Evolutionary conservation across 2,888 invertebrate genomes (phyloP).

Genomic region (Oscheius sp.): DNA sequence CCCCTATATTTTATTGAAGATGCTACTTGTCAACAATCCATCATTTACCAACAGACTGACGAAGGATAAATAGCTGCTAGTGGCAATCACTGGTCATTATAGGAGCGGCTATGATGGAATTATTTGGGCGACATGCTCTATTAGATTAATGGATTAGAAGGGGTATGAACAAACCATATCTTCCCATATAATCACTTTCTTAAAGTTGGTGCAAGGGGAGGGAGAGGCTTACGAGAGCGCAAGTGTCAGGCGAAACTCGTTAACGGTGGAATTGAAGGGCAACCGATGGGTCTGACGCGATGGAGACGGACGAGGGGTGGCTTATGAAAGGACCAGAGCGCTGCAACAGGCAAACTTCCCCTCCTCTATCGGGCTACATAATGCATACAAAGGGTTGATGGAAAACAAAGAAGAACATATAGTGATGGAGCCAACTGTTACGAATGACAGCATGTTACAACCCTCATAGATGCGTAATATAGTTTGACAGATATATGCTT

Average conservation of each 20-base stretch:
- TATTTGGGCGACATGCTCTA: slow-evolving; percentile 16
- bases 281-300: slow-evolving; percentile 30
- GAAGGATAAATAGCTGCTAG: neutral
- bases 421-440: too few relatives aligned
- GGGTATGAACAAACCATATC: neutral
- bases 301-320: slow-evolving; percentile 25
- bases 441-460: too few relatives aligned
- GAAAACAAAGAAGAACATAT: too few relatives aligned
- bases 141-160: slow-evolving; percentile 20
- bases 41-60: neutral
- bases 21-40: neutral
- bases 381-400: too few relatives aligned
- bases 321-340: neutral
- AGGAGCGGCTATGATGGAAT: slow-evolving; percentile 14
- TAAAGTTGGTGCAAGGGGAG: neutral
- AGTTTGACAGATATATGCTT: too few relatives aligned
- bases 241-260: slow-evolving; percentile 30
- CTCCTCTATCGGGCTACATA: too few relatives aligned
- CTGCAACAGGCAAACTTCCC: neutral
- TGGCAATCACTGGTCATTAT: slow-evolving; percentile 23
- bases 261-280: slow-evolving; percentile 31
- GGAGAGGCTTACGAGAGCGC: slow-evolving; percentile 24
- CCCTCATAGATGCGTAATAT: too few relatives aligned
- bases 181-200: neutral
- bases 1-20: neutral